Percentiles rank a stretch among this genome's conserved stretches.
Conservation (phyloP, 2,888 invertebrate species). For the Cactoblastis cactorum region DNA sequence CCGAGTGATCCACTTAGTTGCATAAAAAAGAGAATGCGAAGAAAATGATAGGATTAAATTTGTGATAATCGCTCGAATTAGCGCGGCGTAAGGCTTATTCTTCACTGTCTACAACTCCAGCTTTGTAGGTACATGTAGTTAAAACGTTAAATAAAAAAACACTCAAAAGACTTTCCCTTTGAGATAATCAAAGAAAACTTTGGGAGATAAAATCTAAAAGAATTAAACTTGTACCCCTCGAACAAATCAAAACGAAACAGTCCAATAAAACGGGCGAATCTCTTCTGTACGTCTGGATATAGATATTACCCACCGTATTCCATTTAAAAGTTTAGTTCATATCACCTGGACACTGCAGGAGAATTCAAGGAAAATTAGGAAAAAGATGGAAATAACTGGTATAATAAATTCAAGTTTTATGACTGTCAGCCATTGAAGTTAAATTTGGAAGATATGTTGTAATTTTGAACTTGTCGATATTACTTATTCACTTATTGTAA, state of each 20-base stretch:
- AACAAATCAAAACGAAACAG: constrained; percentile 56
- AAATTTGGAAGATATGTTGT: neutral
- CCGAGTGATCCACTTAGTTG: too few species aligned
- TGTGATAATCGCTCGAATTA: too few species aligned
- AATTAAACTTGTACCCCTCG: constrained; percentile 34
- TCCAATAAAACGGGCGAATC: constrained; percentile 52
- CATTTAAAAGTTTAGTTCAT: constrained; percentile 50
- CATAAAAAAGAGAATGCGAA: too few species aligned
- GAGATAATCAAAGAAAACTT: constrained; percentile 7
- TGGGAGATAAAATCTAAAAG: constrained; percentile 17
- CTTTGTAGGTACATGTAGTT: too few species aligned
- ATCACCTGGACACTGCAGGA: constrained; percentile 63
- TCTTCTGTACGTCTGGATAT: constrained; percentile 42
- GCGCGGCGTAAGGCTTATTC: too few species aligned
- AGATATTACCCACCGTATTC: constrained; percentile 45
- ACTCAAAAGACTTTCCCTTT: neutral
- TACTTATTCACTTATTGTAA: too few species aligned
- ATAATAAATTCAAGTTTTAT: constrained; percentile 76
- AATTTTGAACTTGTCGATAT: too few species aligned
- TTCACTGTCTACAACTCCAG: too few species aligned
- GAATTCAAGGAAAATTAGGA: constrained; percentile 60
- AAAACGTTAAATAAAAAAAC: neutral
- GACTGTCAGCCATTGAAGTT: constrained; percentile 30
- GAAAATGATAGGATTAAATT: too few species aligned
- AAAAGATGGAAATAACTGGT: constrained; percentile 69